phyloP scores from a whole-genome alignment of 2,113 vertebrate genomes.

The Sialia sialis region DNA sequence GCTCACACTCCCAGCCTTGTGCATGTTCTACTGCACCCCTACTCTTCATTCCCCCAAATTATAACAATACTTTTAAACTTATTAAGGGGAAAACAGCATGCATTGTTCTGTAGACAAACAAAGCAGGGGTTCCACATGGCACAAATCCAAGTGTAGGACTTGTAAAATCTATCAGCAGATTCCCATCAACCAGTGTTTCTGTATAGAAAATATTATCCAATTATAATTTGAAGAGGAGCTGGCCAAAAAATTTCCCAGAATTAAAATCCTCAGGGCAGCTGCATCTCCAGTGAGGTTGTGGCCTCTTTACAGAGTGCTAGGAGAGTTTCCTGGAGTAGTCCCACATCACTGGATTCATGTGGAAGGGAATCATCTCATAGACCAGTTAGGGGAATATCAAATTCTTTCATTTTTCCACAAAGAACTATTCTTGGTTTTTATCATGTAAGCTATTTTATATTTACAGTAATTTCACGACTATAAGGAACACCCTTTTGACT shows the following conservation, averaged over 20 bases:
- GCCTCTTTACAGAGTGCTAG: not conserved
- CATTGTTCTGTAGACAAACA: not conserved
- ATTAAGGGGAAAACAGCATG: not conserved
- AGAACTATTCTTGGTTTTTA: not conserved
- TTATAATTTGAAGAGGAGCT: not conserved
- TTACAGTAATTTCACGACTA: no score
- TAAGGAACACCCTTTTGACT: no score
- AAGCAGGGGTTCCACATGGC: not conserved
- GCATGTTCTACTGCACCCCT: not conserved
- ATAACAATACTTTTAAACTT: not conserved
- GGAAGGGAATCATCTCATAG: not conserved
- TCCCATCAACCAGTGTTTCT: not conserved
- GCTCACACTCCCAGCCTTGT: accelerated
- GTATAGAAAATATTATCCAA: not conserved
- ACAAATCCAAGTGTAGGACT: not conserved
- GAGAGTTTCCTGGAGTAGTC: not conserved
- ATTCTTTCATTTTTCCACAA: not conserved
- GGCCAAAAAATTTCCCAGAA: not conserved
- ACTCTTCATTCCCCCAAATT: not conserved
- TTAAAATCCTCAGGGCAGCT: not conserved
- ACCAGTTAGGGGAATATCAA: not conserved
- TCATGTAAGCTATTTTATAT: not conserved
- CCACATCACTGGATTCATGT: not conserved
- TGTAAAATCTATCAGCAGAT: not conserved
- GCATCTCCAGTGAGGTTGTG: not conserved